Evolutionary conservation across 1,140 invertebrate species (phyloP).

Genomic region (Maniola jurtina): DNA sequence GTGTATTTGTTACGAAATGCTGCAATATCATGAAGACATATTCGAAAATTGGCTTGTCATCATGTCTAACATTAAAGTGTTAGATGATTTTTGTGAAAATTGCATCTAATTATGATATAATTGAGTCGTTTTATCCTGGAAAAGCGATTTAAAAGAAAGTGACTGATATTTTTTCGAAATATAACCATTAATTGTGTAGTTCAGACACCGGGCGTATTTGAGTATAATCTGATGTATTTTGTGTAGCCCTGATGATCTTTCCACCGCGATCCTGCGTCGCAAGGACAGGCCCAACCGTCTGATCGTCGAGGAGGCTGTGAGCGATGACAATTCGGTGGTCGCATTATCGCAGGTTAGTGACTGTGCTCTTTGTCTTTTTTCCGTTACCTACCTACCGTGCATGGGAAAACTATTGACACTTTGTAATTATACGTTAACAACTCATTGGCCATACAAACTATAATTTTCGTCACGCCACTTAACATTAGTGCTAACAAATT

Average conservation of each 20-base stretch:
- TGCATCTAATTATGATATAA: conserved; percentile 1
- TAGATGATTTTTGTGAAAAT: conserved; percentile 10
- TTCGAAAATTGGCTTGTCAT: conserved; percentile 78
- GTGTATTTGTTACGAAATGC: conserved; percentile 17
- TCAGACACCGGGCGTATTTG: conserved; percentile 23
- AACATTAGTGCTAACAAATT: no score
- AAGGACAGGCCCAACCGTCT: conserved; percentile 99
- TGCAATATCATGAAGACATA: conserved; percentile 43
- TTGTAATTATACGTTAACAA: conserved; percentile 4
- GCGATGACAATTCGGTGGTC: conserved; percentile 99
- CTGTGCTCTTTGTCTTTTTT: conserved; percentile 33
- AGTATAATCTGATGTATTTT: conserved; percentile 34
- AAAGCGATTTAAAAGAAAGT: background rate
- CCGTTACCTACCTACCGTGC: background rate
- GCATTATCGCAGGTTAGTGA: conserved; percentile 91
- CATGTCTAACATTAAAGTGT: conserved; percentile 63
- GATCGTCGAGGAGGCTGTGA: conserved; percentile 97
- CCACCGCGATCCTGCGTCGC: conserved; percentile 98
- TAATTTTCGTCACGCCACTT: no score
- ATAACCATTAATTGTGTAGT: background rate
- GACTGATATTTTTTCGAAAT: background rate
- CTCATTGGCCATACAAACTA: background rate
- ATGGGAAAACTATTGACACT: background rate
- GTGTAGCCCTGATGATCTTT: conserved; percentile 92
- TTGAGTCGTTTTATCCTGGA: conserved; percentile 1